These are phyloP conservation scores for Drosophila kohkoa DNA, from an alignment of 1,140 invertebrate species.

Conservation along the genomic window DNA sequence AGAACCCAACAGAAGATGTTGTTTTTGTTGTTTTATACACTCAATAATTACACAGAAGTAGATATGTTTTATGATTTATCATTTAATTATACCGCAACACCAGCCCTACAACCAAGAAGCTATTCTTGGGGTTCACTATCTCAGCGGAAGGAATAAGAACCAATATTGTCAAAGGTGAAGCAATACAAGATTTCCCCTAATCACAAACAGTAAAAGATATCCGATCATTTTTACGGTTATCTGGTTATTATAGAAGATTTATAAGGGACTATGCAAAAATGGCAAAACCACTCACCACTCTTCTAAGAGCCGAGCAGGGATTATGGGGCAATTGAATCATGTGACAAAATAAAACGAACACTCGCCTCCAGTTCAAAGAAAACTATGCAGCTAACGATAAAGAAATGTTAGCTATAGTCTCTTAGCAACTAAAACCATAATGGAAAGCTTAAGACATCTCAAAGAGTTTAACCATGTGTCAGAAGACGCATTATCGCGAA, in stretches of 20 bases:
- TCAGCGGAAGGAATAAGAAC: conserved; percentile 41
- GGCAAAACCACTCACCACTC: background rate
- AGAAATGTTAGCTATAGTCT: conserved; percentile 46
- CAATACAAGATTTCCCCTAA: conserved; percentile 31
- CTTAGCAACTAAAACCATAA: conserved; percentile 77
- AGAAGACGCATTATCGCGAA: conserved; percentile 1
- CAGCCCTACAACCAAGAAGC: conserved; percentile 2
- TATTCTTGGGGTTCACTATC: conserved; percentile 41
- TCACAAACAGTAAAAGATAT: conserved; percentile 24
- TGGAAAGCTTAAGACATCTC: conserved; percentile 47
- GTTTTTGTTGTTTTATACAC: background rate
- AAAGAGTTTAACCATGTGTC: background rate
- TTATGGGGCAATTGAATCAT: too few species aligned
- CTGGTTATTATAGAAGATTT: conserved; percentile 4
- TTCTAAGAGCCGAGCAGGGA: conserved; percentile 16
- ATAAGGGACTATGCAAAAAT: conserved; percentile 2
- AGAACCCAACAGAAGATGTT: too few species aligned
- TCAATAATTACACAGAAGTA: background rate
- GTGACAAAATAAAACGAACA: too few species aligned
- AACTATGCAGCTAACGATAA: background rate
- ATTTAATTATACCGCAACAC: too few species aligned
- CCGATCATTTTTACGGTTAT: conserved; percentile 48
- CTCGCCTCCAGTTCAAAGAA: background rate
- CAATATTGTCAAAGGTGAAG: conserved; percentile 21
- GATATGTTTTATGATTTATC: too few species aligned